Conservation (phyloP, 2,888 invertebrate species). For the Drosophila neotestacea region DNA sequence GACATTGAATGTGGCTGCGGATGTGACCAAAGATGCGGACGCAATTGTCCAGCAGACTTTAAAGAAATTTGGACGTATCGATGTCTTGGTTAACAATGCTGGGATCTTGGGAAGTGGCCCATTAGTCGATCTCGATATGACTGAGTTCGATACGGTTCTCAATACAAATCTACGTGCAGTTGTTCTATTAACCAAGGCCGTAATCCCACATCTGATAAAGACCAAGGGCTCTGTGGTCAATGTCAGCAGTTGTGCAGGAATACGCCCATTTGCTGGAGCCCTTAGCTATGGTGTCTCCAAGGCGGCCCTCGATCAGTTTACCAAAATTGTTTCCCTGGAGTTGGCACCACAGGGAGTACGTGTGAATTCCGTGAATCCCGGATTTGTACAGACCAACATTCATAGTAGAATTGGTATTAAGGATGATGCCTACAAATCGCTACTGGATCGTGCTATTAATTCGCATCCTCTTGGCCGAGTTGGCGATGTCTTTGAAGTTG, state of each 20-base stretch:
- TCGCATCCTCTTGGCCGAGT: constrained; percentile 96
- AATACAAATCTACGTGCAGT: constrained; percentile 93
- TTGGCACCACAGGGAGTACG: constrained; percentile 91
- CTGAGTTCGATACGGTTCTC: constrained; percentile 94
- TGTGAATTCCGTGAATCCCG: constrained; percentile 96
- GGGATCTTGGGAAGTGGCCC: constrained; percentile 91
- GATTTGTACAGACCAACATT: constrained; percentile 94
- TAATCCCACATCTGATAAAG: constrained; percentile 91
- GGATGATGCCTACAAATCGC: constrained; percentile 90
- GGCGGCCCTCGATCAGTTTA: constrained; percentile 96
- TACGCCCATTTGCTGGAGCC: constrained; percentile 94
- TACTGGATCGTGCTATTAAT: constrained; percentile 91
- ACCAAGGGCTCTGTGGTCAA: constrained; percentile 95
- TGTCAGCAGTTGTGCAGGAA: constrained; percentile 95
- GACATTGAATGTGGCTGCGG: constrained; percentile 86
- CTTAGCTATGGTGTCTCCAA: constrained; percentile 96
- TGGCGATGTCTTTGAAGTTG: constrained; percentile 93
- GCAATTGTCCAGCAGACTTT: constrained; percentile 89
- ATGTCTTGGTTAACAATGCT: constrained; percentile 94
- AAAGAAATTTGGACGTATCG: constrained; percentile 88
- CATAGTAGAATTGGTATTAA: constrained; percentile 91
- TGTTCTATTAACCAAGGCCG: constrained; percentile 92
- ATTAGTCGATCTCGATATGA: constrained; percentile 92
- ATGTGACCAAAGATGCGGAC: constrained; percentile 88
- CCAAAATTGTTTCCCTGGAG: constrained; percentile 93